A percentile compares a stretch with the other conserved stretches of the same genome.
These are phyloP conservation scores for Nemopilema nomurai DNA, from an alignment of 30 jellyfish, hydroid and myxozoan genomes.

Conservation along the genomic window DNA sequence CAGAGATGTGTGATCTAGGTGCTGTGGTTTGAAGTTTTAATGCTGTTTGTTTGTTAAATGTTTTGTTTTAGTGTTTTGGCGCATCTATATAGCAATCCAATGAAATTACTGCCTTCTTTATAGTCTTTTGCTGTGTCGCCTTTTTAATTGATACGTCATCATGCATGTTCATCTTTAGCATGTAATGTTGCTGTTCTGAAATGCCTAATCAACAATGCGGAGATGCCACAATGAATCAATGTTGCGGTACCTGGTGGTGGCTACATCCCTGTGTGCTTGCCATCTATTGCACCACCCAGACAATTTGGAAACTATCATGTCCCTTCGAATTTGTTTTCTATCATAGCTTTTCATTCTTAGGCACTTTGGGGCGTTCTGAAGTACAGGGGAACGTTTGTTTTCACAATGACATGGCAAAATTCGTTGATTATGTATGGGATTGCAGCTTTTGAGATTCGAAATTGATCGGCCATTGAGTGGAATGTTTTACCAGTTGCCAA, in stretches of 20 bases:
- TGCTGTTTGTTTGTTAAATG: too few species aligned
- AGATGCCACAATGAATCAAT: too few species aligned
- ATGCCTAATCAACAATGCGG: too few species aligned
- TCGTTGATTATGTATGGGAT: conserved; percentile 48
- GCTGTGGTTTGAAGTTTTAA: too few species aligned
- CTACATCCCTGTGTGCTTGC: conserved; percentile 26
- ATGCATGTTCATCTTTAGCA: too few species aligned
- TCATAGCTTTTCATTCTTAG: conserved; percentile 47
- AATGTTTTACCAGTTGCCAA: conserved; percentile 59
- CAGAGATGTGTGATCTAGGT: too few species aligned
- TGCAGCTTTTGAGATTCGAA: conserved; percentile 35
- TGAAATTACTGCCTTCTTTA: too few species aligned
- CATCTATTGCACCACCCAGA: conserved; percentile 17
- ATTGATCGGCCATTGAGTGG: conserved; percentile 32
- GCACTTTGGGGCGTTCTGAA: conserved; percentile 36
- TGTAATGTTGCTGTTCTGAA: too few species aligned
- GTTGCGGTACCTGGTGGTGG: conserved; percentile 2
- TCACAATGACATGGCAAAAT: conserved; percentile 33
- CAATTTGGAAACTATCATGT: conserved; percentile 24
- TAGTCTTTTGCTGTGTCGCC: too few species aligned
- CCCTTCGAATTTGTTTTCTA: conserved; percentile 5
- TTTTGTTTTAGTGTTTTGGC: too few species aligned
- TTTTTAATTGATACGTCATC: too few species aligned
- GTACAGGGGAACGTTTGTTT: conserved; percentile 10
- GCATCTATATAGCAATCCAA: too few species aligned